These are phyloP conservation scores for Rotaria magnacalcarata DNA, from an alignment of 2,888 invertebrate species.

Conservation along the genomic window DNA sequence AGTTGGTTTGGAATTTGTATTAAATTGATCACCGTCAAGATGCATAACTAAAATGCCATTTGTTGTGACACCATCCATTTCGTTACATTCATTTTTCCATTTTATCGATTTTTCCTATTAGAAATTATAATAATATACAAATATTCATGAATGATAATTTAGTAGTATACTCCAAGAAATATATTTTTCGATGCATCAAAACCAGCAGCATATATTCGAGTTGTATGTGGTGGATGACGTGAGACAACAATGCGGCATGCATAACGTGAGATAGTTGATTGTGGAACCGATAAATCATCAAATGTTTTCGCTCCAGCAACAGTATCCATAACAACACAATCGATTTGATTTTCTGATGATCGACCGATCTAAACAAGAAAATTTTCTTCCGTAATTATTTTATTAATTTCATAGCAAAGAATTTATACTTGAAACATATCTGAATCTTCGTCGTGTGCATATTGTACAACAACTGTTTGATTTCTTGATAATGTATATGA, in stretches of 20 bases:
- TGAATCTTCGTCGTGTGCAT: constrained; percentile 85
- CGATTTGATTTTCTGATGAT: constrained; percentile 93
- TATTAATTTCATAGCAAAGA: constrained; percentile 45
- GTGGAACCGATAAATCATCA: constrained; percentile 47
- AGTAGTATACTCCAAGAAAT: constrained; percentile 84
- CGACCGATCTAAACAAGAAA: constrained; percentile 78
- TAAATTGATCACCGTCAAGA: constrained; percentile 68
- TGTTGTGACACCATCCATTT: constrained; percentile 96
- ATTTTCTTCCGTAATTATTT: no score
- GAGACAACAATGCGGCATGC: constrained; percentile 95
- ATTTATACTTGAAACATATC: constrained; percentile 94
- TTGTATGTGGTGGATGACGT: constrained; percentile 77
- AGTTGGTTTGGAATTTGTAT: constrained; percentile 48
- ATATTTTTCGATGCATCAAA: constrained; percentile 97
- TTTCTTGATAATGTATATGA: constrained; percentile 70
- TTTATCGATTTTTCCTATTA: constrained; percentile 94
- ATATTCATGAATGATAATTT: no score
- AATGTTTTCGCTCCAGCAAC: background rate
- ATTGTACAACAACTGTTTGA: constrained; percentile 85
- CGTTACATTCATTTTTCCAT: constrained; percentile 76
- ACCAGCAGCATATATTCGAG: constrained; percentile 95
- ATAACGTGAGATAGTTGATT: constrained; percentile 79
- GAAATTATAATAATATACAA: background rate
- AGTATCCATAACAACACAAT: constrained; percentile 99
- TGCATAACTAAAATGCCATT: constrained; percentile 97